Base-by-base conservation (phyloP, 1,140 invertebrate species). In the Drosophila tani region DNA sequence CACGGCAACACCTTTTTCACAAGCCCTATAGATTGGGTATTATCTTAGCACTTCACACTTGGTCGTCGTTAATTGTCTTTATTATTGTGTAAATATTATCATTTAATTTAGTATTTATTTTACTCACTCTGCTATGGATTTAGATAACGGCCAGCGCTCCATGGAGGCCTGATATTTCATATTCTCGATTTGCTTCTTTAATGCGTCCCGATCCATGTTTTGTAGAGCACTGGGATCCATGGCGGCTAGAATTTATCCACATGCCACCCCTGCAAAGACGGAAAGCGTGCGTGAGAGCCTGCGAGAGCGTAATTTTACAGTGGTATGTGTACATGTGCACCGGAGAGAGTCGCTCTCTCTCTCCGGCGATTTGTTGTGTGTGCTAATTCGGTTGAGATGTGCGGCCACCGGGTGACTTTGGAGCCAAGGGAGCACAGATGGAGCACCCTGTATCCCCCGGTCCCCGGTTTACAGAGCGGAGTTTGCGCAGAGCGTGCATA, bases 121-220 rank as follows among this genome's bases (percentile, higher is more conserved):
- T 91, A 98, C 97, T 98, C 95, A 98, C 97, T 97, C 97, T 91
- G 97, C 96, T 93, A 98, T 98, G 93, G 97, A 97, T 94, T 97
- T 98, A 90, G 97, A 98, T 69, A 98, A 94, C 56, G 97, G 97
- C 97, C 97, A 98, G 93, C 97, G 96, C 94, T 98, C 97, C 97
- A 98, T 98, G 88, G 97, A 96, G 67, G 97, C 97, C 93, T 98
- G 97, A 94, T 98, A 98, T 94, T 98, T 97, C 97, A 98, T 97
- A 94, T 98, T 98, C 93, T 98, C 97, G 93, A 98, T 98, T 95
- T 98, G 97, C 95, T 98, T 98, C 94, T 97, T 97, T 94, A 98
- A 94, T 95, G 97, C 97, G 96, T 98, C 97, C 95, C 98, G 98
- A 95, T 98, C 97, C 97, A 98, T 98, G 95, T 95, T 95, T 95